Evolutionary conservation across 2,888 invertebrate genomes (phyloP).

Genomic region (Leptinotarsa juncta): DNA sequence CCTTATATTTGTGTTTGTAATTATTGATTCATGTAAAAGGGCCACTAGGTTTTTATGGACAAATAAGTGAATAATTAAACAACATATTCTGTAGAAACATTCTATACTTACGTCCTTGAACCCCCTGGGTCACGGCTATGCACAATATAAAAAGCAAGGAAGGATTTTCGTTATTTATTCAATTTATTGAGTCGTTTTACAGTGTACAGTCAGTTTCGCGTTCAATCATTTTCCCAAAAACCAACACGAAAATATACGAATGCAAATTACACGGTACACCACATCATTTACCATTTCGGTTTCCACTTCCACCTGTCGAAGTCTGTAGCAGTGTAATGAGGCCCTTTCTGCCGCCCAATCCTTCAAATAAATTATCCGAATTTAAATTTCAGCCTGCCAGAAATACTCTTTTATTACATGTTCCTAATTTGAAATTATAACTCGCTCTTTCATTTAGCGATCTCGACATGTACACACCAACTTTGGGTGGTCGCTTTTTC

Average conservation of each 20-base stretch:
- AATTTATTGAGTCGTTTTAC: too few relatives aligned
- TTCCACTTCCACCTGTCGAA: conserved; percentile 15
- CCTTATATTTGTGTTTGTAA: too few relatives aligned
- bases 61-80: too few relatives aligned
- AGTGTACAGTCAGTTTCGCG: too few relatives aligned
- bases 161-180: too few relatives aligned
- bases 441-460: conserved; percentile 25
- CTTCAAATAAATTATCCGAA: conserved; percentile 27
- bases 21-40: too few relatives aligned
- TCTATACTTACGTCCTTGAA: too few relatives aligned
- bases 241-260: conserved; percentile 12
- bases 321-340: neutral
- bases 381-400: conserved; percentile 31
- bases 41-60: too few relatives aligned
- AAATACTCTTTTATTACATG: conserved; percentile 30
- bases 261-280: conserved; percentile 23
- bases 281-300: conserved; percentile 16
- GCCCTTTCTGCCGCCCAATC: conserved; percentile 3
- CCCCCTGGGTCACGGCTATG: too few relatives aligned
- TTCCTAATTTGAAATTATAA: conserved; percentile 37
- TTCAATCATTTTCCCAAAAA: conserved; percentile 1
- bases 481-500: conserved; percentile 33
- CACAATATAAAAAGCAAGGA: too few relatives aligned
- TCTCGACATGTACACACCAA: conserved; percentile 26
- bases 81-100: too few relatives aligned